Evolutionary conservation across 2,113 vertebrate species (phyloP).

Genomic region (Dunckerocampus dactyliophorus): DNA sequence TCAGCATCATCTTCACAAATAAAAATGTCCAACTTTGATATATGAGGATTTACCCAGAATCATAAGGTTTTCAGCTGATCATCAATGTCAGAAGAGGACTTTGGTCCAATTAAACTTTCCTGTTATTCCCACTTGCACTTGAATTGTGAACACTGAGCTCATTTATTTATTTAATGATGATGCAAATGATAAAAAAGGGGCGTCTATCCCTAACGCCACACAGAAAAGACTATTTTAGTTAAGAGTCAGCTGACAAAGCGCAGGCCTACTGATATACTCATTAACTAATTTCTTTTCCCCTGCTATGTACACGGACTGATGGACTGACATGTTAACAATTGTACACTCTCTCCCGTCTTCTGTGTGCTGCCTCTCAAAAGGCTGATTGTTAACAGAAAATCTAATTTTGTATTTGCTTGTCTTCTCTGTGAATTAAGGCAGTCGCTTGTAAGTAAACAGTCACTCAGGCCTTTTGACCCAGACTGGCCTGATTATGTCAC

Average conservation of each 20-base stretch:
- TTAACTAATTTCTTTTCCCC: constrained; percentile 32
- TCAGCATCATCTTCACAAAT: not conserved
- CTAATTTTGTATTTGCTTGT: constrained; percentile 50
- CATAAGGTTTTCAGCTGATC: constrained; percentile 1
- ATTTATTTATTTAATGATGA: constrained; percentile 19
- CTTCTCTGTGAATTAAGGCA: constrained; percentile 44
- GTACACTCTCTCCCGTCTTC: constrained; percentile 22
- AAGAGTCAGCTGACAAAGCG: constrained; percentile 63
- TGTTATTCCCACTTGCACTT: not conserved
- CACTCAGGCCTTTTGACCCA: constrained; percentile 33
- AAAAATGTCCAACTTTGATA: not conserved
- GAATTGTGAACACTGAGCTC: not conserved
- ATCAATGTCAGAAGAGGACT: not conserved
- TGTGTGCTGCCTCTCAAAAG: constrained; percentile 42
- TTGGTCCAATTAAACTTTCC: not conserved
- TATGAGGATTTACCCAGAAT: not conserved
- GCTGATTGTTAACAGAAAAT: constrained; percentile 57
- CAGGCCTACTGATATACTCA: constrained; percentile 53
- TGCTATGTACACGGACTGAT: constrained; percentile 6
- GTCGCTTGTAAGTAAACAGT: constrained; percentile 55
- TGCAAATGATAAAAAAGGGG: constrained; percentile 18
- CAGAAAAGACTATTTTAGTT: constrained; percentile 37
- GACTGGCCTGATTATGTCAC: constrained; percentile 30
- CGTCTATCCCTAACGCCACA: constrained; percentile 24
- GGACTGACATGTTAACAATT: constrained; percentile 20